These are phyloP conservation scores for Hemiprocne comata DNA, from an alignment of 2,113 vertebrate genomes.

Conservation along the genomic window DNA sequence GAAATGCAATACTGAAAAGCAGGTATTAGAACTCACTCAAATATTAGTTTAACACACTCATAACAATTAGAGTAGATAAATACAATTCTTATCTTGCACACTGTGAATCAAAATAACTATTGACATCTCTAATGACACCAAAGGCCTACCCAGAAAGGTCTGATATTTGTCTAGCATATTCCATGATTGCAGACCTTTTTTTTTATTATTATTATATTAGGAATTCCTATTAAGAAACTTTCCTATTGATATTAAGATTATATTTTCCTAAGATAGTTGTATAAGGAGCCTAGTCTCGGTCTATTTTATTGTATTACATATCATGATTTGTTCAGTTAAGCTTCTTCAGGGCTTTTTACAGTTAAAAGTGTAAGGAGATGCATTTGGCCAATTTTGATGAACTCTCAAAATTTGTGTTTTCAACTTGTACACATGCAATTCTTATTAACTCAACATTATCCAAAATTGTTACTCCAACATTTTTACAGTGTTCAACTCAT, in stretches of 20 bases:
- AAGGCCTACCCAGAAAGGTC: not conserved
- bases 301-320: not conserved
- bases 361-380: not conserved
- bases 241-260: not conserved
- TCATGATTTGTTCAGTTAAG: accelerated
- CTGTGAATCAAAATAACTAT: not conserved
- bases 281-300: not conserved
- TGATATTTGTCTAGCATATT: not conserved
- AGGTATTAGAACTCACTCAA: not conserved
- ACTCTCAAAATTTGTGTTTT: not conserved
- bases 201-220: not conserved
- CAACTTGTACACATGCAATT: not conserved
- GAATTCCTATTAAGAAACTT: not conserved
- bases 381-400: not conserved
- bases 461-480: not conserved
- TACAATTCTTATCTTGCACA: not conserved
- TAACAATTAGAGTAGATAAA: not conserved
- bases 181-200: not conserved
- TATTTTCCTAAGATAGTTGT: not conserved
- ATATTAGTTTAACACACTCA: not conserved
- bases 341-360: not conserved
- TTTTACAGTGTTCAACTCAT: not conserved
- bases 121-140: not conserved
- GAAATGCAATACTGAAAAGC: not conserved
- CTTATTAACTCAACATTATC: not conserved